Evolutionary conservation across 2,888 invertebrate genomes (phyloP), one percentile per base, ranked within the genome.

Genomic region (Pristionchus japonicus): DNA sequence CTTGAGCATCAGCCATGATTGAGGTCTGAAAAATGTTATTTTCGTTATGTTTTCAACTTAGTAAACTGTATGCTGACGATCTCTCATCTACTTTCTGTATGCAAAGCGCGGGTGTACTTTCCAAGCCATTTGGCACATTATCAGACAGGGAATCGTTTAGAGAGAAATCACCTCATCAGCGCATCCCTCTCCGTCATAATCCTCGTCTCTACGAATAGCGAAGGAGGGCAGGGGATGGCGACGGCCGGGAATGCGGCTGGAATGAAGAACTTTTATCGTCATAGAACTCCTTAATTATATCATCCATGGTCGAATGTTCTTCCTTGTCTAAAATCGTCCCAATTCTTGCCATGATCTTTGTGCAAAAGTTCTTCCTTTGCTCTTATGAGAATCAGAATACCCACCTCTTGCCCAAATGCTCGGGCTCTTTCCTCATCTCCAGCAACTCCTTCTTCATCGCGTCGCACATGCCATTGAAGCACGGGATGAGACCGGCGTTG

Each of bases 1-100:
- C 93, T 80, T 92, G 93, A 15, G 92, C 91, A 43, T 91, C 92
- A 49, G 90, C 90, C 90, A 93, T 90, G 17, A 37, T 40, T 13
- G 57, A 15, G 31, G 77, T 70, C 64, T 64, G 31, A 31, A 64
- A 43, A n/a, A n/a, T n/a, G n/a, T n/a, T n/a, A n/a, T n/a, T n/a
- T n/a, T n/a, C n/a, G n/a, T n/a, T n/a, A n/a, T n/a, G n/a, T n/a
- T n/a, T n/a, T n/a, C n/a, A n/a, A n/a, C n/a, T n/a, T n/a, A n/a
- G n/a, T n/a, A n/a, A n/a, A n/a, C n/a, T n/a, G n/a, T n/a, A n/a
- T n/a, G n/a, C n/a, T n/a, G n/a, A n/a, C n/a, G n/a, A n/a, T n/a
- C n/a, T n/a, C n/a, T n/a, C n/a, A n/a, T n/a, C n/a, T n/a, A n/a
- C n/a, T n/a, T n/a, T n/a, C n/a, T n/a, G n/a, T n/a, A n/a, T n/a